phyloP scores from a whole-genome alignment of 2,797 vertebrate genomes.

The Gallinago solitaria region DNA sequence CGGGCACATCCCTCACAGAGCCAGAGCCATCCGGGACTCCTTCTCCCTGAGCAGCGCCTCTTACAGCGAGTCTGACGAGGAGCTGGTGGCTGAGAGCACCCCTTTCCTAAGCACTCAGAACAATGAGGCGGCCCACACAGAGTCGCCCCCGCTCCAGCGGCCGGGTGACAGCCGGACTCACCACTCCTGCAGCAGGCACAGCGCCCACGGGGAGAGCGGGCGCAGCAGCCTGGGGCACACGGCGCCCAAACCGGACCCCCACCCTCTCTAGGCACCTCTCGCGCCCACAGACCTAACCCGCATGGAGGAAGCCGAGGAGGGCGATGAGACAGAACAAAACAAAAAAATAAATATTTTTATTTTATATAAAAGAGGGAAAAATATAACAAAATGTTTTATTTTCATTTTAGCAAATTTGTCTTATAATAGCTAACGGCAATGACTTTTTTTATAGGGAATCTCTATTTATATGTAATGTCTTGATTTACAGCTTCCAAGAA shows the following conservation, averaged over 20 bases:
- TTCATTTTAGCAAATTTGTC: slow-evolving; percentile 99
- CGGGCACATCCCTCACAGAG: slow-evolving; percentile 90
- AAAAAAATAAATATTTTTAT: slow-evolving; percentile 93
- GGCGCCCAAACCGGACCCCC: slow-evolving; percentile 87
- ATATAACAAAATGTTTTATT: slow-evolving; percentile 99
- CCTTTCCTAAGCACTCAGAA: slow-evolving; percentile 96
- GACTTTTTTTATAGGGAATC: slow-evolving; percentile 99
- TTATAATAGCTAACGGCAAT: slow-evolving; percentile 98
- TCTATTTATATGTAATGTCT: slow-evolving; percentile 99
- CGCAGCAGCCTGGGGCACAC: slow-evolving; percentile 86
- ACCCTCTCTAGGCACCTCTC: slow-evolving; percentile 83
- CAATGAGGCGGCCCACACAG: slow-evolving; percentile 81
- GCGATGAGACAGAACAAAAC: slow-evolving; percentile 56
- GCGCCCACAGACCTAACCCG: background rate
- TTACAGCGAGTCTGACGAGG: slow-evolving; percentile 93
- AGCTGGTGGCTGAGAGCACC: slow-evolving; percentile 93
- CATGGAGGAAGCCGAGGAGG: slow-evolving; percentile 36
- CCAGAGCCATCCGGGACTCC: slow-evolving; percentile 90
- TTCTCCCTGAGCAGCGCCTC: slow-evolving; percentile 92
- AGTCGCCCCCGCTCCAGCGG: slow-evolving; percentile 88
- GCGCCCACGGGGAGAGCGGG: slow-evolving; percentile 79
- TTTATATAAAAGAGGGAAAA: slow-evolving; percentile 99
- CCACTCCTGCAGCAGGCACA: slow-evolving; percentile 87
- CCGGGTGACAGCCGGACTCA: slow-evolving; percentile 93
- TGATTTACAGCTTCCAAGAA: slow-evolving; percentile 95